A percentile compares a stretch with the other conserved stretches of the same genome.
These are phyloP conservation scores for Choristoneura fumiferana DNA, from an alignment of 1,140 invertebrate genomes.

Conservation along the genomic window DNA sequence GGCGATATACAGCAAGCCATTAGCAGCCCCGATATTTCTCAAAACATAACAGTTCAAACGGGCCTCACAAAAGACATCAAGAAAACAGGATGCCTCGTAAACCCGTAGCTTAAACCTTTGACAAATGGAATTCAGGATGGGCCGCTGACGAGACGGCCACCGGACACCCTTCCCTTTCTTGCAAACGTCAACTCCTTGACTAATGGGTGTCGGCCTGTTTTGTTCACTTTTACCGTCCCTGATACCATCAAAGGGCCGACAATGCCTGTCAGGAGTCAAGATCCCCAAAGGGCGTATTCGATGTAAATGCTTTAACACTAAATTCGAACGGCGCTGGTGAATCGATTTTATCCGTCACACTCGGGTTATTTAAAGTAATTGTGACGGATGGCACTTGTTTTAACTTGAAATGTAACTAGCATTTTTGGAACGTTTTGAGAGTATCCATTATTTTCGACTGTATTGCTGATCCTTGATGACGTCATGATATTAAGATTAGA, in stretches of 20 bases:
- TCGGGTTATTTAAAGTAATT: too few relatives aligned
- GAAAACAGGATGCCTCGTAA: slow-evolving; percentile 6
- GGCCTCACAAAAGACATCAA: slow-evolving; percentile 12
- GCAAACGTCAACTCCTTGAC: slow-evolving; percentile 2
- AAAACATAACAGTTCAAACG: neutral
- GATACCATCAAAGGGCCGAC: neutral
- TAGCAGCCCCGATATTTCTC: too few relatives aligned
- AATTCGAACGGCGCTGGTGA: neutral
- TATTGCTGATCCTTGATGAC: too few relatives aligned
- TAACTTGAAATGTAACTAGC: too few relatives aligned
- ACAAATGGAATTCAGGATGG: neutral
- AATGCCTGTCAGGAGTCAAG: neutral
- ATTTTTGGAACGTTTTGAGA: too few relatives aligned
- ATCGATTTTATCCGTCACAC: neutral
- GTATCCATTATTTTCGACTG: too few relatives aligned
- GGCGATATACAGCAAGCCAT: too few relatives aligned
- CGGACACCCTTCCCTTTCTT: neutral
- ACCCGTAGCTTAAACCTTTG: slow-evolving; percentile 5
- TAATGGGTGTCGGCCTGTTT: slow-evolving; percentile 10
- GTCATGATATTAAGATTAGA: too few relatives aligned
- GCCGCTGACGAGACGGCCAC: neutral
- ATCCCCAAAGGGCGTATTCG: neutral
- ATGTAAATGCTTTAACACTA: neutral
- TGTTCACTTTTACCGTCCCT: slow-evolving; percentile 9
- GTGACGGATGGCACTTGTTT: too few relatives aligned